Conservation (phyloP, 2,797 vertebrate species). For the Nyctibius grandis region DNA sequence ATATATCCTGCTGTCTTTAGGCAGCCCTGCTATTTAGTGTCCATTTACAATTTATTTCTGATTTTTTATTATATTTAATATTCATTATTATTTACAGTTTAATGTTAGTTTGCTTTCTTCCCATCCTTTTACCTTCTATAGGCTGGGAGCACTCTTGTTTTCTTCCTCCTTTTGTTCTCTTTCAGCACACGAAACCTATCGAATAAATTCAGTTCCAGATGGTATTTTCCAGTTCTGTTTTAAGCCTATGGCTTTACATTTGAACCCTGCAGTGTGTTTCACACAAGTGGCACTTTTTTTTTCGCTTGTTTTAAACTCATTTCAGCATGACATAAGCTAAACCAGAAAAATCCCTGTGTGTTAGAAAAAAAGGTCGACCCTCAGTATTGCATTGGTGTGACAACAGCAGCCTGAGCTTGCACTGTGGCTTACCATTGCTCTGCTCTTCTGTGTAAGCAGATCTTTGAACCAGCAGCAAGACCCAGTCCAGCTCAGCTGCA, state of each 20-base stretch:
- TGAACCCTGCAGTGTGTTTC: not conserved
- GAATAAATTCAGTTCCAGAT: not conserved
- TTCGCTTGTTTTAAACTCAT: not conserved
- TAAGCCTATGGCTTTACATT: not conserved
- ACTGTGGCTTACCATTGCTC: not conserved
- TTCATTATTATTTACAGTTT: not conserved
- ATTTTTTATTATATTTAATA: not conserved
- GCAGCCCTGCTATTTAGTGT: not conserved
- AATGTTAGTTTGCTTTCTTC: not conserved
- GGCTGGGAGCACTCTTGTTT: not conserved
- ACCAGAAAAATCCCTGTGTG: slow-evolving; percentile 9
- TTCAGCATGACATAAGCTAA: not conserved
- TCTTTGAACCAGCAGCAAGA: not conserved
- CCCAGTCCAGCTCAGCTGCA: not conserved
- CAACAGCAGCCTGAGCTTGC: not conserved
- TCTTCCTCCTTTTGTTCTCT: not conserved
- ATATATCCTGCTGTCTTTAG: not conserved
- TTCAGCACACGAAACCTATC: not conserved
- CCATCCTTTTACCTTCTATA: not conserved
- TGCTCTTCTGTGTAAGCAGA: not conserved
- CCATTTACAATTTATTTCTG: not conserved
- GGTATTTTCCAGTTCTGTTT: not conserved
- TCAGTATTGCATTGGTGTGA: not conserved
- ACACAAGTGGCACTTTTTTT: not conserved
- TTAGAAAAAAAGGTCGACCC: not conserved